Conservation (phyloP, 2,113 vertebrate genomes). For the Cercocebus atys region DNA sequence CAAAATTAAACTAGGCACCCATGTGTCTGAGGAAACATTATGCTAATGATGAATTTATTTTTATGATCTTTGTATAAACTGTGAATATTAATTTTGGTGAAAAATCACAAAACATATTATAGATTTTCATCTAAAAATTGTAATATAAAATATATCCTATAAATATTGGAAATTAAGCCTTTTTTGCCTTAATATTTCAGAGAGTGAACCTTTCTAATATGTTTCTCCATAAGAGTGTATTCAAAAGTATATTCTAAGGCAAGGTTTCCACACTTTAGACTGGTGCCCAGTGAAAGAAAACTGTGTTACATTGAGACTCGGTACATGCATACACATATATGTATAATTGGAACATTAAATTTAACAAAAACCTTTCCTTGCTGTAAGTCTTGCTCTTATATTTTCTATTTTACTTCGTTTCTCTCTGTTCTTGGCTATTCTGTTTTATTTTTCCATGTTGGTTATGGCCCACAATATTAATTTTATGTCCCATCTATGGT, state of each 20-base stretch:
- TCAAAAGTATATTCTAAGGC: not conserved
- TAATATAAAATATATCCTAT: not conserved
- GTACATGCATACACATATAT: not conserved
- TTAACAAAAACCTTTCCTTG: not conserved
- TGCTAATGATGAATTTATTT: slow-evolving; percentile 5
- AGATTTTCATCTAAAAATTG: slow-evolving; percentile 33
- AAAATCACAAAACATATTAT: not conserved
- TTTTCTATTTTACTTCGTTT: not conserved
- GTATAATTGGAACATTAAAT: not conserved
- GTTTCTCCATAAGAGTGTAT: not conserved
- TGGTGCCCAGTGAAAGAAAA: not conserved
- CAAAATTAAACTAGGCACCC: slow-evolving; percentile 5
- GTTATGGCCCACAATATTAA: not conserved
- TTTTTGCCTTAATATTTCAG: slow-evolving; percentile 9
- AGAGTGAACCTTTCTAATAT: not conserved
- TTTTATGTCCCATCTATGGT: slow-evolving; percentile 11
- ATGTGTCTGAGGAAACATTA: not conserved
- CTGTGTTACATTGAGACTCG: not conserved
- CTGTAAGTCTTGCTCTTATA: not conserved
- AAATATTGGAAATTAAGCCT: not conserved
- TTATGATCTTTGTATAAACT: slow-evolving; percentile 23
- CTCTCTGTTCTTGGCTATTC: not conserved
- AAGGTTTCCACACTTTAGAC: not conserved
- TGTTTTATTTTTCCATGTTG: not conserved
- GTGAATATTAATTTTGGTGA: not conserved